These are phyloP conservation scores for Megalops atlanticus DNA, from an alignment of 2,113 vertebrate genomes.

Conservation along the genomic window DNA sequence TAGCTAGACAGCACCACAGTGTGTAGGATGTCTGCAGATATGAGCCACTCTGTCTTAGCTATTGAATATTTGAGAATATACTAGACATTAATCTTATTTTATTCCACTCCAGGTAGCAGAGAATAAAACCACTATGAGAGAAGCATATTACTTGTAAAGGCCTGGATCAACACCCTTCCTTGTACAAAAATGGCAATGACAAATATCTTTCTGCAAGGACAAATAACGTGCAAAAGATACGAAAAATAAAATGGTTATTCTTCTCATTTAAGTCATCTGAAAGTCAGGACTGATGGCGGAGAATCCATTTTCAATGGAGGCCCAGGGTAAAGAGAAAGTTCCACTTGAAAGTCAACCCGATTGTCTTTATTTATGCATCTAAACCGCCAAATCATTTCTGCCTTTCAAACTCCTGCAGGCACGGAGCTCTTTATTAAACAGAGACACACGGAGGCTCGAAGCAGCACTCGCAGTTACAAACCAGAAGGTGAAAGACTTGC, in stretches of 20 bases:
- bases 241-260: background rate
- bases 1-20: background rate
- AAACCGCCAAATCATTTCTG: constrained; percentile 52
- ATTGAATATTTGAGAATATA: background rate
- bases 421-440: constrained; percentile 56
- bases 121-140: background rate
- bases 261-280: background rate
- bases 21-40: too few species aligned
- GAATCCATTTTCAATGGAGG: constrained; percentile 44
- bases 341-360: constrained; percentile 64
- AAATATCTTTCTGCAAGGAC: background rate
- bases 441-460: background rate
- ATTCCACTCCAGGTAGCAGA: background rate
- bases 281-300: constrained; percentile 15
- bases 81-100: background rate
- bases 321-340: constrained; percentile 54
- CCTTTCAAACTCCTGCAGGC: constrained; percentile 60
- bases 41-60: too few species aligned
- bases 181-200: background rate
- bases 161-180: background rate
- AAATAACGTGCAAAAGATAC: background rate
- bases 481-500: background rate
- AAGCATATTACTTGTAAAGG: background rate
- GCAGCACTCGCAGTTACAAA: background rate
- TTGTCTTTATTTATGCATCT: constrained; percentile 60